Conservation (phyloP, 2,797 vertebrate species). For the Heliangelus exortis region DNA sequence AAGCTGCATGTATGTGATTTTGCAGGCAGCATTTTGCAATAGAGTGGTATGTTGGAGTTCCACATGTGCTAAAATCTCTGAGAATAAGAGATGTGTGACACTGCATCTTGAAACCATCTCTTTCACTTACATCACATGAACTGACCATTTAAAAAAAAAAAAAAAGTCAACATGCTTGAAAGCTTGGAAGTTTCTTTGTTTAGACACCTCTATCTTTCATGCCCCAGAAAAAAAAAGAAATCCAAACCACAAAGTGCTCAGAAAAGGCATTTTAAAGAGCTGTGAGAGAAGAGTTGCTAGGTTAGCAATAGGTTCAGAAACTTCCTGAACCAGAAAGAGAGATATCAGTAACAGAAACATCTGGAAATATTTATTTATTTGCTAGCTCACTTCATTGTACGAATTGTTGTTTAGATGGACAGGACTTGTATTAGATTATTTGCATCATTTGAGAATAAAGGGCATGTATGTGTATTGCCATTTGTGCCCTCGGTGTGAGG, state of each 20-base stretch:
- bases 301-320: neutral
- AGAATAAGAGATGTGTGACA: neutral
- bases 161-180: neutral
- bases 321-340: neutral
- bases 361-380: conserved; percentile 3
- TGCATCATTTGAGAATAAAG: neutral
- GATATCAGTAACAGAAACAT: neutral
- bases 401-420: neutral
- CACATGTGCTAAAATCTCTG: neutral
- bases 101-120: conserved; percentile 15
- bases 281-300: neutral
- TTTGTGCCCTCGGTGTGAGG: neutral
- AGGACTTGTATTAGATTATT: neutral
- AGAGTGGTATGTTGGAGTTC: neutral
- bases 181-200: neutral
- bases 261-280: conserved; percentile 14
- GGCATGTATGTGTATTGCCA: accelerated
- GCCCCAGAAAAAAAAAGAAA: neutral
- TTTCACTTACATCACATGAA: neutral
- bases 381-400: neutral
- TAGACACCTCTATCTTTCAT: neutral
- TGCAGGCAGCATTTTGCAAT: neutral
- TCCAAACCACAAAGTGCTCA: neutral
- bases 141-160: neutral
- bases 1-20: neutral